Percentiles rank a stretch among this genome's conserved stretches.
Evolutionary conservation across 2,888 invertebrate species (phyloP).

Genomic region (Xanthia togata): DNA sequence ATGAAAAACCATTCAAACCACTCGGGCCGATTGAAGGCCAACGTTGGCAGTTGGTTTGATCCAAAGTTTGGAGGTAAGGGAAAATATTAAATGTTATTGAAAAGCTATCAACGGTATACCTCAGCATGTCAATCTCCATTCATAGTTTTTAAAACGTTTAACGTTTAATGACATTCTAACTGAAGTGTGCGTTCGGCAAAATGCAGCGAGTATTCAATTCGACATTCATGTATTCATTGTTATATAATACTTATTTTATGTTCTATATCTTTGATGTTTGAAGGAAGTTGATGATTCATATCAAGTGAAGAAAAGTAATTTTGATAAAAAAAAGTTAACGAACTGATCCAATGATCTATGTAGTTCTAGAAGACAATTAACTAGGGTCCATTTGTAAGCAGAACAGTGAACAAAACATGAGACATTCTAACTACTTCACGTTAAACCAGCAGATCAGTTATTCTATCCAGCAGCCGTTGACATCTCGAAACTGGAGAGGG

Average conservation of each 20-base stretch:
- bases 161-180: neutral
- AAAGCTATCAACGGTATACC: neutral
- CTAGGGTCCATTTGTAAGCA: neutral
- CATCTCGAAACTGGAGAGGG: neutral
- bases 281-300: neutral
- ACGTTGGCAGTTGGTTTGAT: constrained; percentile 17
- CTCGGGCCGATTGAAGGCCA: neutral
- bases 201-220: neutral
- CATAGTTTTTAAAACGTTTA: neutral
- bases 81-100: constrained; percentile 19
- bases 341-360: neutral
- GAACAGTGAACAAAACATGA: neutral
- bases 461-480: neutral
- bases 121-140: constrained; percentile 15
- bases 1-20: constrained; percentile 6
- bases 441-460: neutral
- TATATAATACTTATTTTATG: neutral
- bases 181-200: neutral
- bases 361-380: neutral
- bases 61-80: neutral
- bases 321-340: neutral
- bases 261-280: neutral
- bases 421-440: neutral
- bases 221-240: neutral
- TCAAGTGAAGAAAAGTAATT: neutral